These are phyloP conservation scores for Trachelus tabidus DNA, from an alignment of 2,888 invertebrate genomes.

Conservation along the genomic window DNA sequence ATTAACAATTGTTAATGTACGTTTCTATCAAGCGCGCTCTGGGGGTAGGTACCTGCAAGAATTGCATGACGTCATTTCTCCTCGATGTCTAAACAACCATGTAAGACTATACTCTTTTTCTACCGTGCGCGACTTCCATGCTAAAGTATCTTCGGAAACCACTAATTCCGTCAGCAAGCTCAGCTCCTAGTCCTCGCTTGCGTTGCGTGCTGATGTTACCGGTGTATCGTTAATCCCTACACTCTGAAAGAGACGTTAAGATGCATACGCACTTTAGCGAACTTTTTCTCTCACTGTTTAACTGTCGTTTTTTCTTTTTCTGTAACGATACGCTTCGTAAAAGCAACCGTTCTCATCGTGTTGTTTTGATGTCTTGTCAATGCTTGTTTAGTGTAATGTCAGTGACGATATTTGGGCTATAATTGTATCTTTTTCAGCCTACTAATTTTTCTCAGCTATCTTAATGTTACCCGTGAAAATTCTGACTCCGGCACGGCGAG, in stretches of 20 bases:
- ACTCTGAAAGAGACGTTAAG: background rate
- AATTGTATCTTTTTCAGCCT: background rate
- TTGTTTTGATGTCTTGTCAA: background rate
- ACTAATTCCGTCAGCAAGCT: background rate
- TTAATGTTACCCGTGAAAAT: background rate
- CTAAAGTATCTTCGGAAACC: background rate
- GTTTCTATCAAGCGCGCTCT: background rate
- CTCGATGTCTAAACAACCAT: background rate
- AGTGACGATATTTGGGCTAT: background rate
- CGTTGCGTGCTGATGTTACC: background rate
- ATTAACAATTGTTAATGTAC: background rate
- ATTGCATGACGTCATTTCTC: background rate
- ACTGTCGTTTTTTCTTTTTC: background rate
- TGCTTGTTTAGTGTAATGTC: background rate
- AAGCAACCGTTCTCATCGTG: background rate
- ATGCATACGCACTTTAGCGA: background rate
- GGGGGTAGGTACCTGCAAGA: background rate
- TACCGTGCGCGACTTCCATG: background rate
- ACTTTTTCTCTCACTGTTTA: background rate
- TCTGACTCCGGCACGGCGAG: background rate
- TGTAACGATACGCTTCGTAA: background rate
- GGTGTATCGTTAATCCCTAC: background rate
- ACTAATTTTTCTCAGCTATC: background rate
- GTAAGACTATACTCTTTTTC: background rate
- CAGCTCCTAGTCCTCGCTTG: background rate